These are phyloP conservation scores for Bombus cullumanus DNA, from an alignment of 1,140 invertebrate genomes.

Conservation along the genomic window DNA sequence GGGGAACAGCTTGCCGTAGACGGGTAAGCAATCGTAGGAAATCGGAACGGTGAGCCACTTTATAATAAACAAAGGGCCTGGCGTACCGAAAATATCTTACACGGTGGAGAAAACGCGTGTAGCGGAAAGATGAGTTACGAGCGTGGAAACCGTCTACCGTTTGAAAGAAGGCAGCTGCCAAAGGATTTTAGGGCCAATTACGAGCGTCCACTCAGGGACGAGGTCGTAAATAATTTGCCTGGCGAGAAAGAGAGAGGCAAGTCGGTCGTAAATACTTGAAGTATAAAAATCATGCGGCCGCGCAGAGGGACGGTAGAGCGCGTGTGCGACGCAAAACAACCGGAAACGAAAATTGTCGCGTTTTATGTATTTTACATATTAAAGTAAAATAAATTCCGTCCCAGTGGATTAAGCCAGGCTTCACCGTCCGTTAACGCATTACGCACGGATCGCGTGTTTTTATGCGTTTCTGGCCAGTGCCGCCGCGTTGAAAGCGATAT, in stretches of 20 bases:
- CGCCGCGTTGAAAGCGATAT: constrained; percentile 31
- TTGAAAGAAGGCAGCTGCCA: constrained; percentile 22
- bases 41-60: neutral
- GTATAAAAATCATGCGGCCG: constrained; percentile 11
- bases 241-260: neutral
- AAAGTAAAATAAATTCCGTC: constrained; percentile 50
- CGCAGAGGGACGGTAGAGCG: neutral
- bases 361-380: constrained; percentile 32
- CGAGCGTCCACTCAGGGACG: neutral
- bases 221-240: constrained; percentile 19
- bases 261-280: constrained; percentile 20
- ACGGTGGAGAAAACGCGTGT: neutral
- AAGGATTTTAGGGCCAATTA: constrained; percentile 43
- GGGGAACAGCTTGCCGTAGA: no score
- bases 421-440: constrained; percentile 39
- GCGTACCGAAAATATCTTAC: neutral
- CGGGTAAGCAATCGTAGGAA: no score
- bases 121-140: constrained; percentile 33
- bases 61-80: neutral
- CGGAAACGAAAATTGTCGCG: constrained; percentile 29
- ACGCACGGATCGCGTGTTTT: constrained; percentile 33
- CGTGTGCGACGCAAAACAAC: neutral
- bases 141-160: constrained; percentile 14
- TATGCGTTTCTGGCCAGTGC: constrained; percentile 27
- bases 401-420: constrained; percentile 40